These are phyloP conservation scores for Pteria penguin DNA, from an alignment of 2,888 invertebrate genomes.

Conservation along the genomic window DNA sequence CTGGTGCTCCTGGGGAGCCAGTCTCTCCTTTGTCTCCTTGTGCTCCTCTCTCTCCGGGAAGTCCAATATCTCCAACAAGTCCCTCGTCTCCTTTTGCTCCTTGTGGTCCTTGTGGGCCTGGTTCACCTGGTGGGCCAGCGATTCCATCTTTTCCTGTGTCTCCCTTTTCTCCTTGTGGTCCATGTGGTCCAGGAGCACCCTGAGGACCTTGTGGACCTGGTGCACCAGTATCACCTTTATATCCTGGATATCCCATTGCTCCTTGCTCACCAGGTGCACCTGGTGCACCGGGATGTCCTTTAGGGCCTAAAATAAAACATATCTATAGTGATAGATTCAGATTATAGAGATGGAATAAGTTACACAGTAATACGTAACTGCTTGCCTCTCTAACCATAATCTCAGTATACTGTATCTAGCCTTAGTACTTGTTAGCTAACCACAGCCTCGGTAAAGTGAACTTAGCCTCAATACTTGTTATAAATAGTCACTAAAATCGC, in stretches of 20 bases:
- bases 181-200: constrained; percentile 82
- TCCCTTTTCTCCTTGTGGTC: constrained; percentile 81
- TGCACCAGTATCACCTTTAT: constrained; percentile 53
- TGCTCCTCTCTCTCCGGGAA: constrained; percentile 27
- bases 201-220: constrained; percentile 59
- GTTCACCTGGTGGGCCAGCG: constrained; percentile 41
- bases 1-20: constrained; percentile 82
- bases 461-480: too few species aligned
- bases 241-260: constrained; percentile 49
- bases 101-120: neutral
- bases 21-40: constrained; percentile 71
- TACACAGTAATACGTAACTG: too few species aligned
- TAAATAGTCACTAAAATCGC: too few species aligned
- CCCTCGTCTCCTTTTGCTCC: constrained; percentile 15
- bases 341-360: too few species aligned
- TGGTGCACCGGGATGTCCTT: constrained; percentile 57
- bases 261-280: constrained; percentile 55
- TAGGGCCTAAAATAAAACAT: too few species aligned
- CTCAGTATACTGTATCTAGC: too few species aligned
- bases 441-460: too few species aligned
- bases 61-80: constrained; percentile 18
- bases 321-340: too few species aligned
- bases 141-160: constrained; percentile 77
- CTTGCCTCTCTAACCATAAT: too few species aligned
- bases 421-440: too few species aligned